Percentiles rank a stretch among this genome's conserved stretches.
Evolutionary conservation across 2,113 vertebrate species (phyloP).

Genomic region (Sorex fumeus): DNA sequence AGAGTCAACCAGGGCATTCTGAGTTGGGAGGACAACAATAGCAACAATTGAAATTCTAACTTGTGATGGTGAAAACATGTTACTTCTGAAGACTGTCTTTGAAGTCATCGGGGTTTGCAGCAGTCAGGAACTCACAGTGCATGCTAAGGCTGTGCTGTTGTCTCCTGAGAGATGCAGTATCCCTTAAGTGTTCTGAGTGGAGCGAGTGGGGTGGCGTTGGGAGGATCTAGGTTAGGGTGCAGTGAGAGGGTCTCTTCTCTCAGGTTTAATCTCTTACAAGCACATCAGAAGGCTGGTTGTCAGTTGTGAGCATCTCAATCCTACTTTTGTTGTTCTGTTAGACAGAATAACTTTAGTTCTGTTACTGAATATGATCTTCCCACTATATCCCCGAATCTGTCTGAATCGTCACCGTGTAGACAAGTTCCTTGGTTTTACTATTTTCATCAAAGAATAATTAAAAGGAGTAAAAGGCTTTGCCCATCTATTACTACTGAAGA

Average conservation of each 20-base stretch:
- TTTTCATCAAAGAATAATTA: slow-evolving; percentile 72
- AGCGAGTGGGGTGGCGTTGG: neutral
- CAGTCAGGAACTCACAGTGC: accelerated
- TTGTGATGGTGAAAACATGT: neutral
- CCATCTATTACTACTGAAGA: slow-evolving; percentile 69
- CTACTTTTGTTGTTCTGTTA: neutral
- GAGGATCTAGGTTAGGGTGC: neutral
- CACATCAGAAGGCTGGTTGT: neutral
- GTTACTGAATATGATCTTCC: slow-evolving; percentile 53
- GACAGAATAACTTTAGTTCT: slow-evolving; percentile 49
- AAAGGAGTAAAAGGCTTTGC: slow-evolving; percentile 59
- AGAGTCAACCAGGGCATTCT: neutral
- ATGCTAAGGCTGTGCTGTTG: neutral
- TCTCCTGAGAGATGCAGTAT: neutral
- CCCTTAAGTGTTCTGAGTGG: neutral
- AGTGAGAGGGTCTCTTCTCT: neutral
- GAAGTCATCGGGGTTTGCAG: neutral
- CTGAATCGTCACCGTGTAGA: slow-evolving; percentile 64
- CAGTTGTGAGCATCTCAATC: neutral
- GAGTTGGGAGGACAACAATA: neutral
- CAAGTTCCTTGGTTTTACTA: slow-evolving; percentile 64
- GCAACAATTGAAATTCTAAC: neutral
- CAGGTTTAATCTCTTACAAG: neutral
- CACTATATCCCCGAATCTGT: slow-evolving; percentile 54
- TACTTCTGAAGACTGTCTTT: neutral